Evolutionary conservation across 2,797 vertebrate species (phyloP).

Genomic region (Enoplosus armatus): DNA sequence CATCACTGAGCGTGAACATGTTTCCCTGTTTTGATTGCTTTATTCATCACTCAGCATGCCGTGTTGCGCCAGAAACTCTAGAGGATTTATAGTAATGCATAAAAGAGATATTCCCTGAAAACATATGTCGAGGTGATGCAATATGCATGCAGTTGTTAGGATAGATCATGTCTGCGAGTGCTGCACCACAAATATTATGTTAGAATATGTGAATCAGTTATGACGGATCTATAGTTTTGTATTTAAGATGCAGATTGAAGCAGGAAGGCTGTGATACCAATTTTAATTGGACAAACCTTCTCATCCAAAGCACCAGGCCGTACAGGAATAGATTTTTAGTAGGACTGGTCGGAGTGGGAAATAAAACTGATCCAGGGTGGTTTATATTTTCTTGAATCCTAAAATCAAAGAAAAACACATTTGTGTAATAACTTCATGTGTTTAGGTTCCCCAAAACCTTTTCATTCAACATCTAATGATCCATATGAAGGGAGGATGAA

Average conservation of each 20-base stretch:
- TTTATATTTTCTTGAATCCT: background rate
- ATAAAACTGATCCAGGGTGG: slow-evolving; percentile 1
- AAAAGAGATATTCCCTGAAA: slow-evolving; percentile 61
- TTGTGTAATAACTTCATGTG: too few species aligned
- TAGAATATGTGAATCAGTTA: slow-evolving; percentile 14
- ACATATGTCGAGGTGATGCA: slow-evolving; percentile 58
- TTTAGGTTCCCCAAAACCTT: background rate
- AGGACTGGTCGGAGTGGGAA: background rate
- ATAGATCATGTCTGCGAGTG: slow-evolving; percentile 47
- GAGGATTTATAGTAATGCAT: slow-evolving; percentile 59
- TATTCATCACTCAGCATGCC: slow-evolving; percentile 12
- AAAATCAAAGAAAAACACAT: too few species aligned
- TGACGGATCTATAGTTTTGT: slow-evolving; percentile 7
- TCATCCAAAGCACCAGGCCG: background rate
- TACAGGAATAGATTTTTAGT: background rate
- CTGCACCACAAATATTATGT: slow-evolving; percentile 36
- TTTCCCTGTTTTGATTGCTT: slow-evolving; percentile 27
- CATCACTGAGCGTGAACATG: background rate
- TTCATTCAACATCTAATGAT: background rate
- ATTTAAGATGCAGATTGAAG: slow-evolving; percentile 34
- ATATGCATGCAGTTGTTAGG: slow-evolving; percentile 66
- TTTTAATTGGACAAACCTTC: slow-evolving; percentile 15
- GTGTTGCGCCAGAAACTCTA: slow-evolving; percentile 22
- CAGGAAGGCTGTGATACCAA: background rate
- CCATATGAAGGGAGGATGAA: background rate